phyloP scores from a whole-genome alignment of 2,888 invertebrate species.

The Capitulum mitella region DNA sequence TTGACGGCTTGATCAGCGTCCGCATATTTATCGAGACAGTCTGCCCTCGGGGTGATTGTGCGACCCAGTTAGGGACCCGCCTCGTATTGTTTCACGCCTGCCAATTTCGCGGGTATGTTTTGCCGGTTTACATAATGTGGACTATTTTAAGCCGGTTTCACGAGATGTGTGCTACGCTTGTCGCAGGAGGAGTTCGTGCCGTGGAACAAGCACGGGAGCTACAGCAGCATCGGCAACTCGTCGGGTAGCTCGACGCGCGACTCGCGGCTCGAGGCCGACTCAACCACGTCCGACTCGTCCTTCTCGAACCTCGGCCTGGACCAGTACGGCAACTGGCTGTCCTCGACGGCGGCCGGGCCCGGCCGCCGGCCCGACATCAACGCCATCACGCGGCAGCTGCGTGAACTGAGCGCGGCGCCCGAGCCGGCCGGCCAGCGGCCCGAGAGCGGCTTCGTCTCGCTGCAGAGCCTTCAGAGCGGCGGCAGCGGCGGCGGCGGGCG shows the following conservation, averaged over 20 bases:
- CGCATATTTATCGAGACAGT: too few species aligned
- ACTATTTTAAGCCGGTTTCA: too few species aligned
- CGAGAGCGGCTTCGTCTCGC: slow-evolving; percentile 12
- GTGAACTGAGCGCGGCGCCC: background rate
- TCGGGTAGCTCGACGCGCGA: slow-evolving; percentile 20
- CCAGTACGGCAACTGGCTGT: slow-evolving; percentile 21
- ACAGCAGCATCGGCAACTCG: slow-evolving; percentile 24
- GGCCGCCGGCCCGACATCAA: slow-evolving; percentile 12
- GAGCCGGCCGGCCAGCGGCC: background rate
- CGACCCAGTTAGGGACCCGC: too few species aligned
- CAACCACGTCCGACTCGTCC: slow-evolving; percentile 21
- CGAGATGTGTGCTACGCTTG: too few species aligned
- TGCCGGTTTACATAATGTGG: too few species aligned
- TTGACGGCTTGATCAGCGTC: too few species aligned
- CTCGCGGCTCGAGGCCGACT: slow-evolving; percentile 19
- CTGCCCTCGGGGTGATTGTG: too few species aligned
- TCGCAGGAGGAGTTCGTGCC: slow-evolving; percentile 15
- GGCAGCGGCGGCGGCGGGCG: background rate
- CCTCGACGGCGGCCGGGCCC: background rate
- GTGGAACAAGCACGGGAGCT: slow-evolving; percentile 20
- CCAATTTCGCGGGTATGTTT: too few species aligned
- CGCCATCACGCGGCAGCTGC: slow-evolving; percentile 20
- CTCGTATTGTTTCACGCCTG: too few species aligned
- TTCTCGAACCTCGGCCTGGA: slow-evolving; percentile 15
- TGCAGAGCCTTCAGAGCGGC: background rate